These are phyloP conservation scores for Drosophila falleni DNA, from an alignment of 2,888 invertebrate species.

Conservation along the genomic window DNA sequence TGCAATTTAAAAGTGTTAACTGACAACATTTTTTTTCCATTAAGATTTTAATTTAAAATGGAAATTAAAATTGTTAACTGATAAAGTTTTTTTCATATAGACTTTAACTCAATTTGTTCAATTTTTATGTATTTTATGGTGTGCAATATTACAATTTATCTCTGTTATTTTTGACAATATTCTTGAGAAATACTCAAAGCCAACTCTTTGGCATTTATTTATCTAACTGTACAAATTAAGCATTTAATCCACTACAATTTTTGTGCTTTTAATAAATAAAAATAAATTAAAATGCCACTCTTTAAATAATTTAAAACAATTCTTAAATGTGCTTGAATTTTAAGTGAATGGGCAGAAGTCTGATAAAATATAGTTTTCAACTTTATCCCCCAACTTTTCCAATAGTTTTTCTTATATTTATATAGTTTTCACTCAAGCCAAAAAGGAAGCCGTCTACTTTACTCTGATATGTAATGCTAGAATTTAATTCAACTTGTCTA, in stretches of 20 bases:
- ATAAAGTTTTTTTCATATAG: background rate
- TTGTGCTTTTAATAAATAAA: background rate
- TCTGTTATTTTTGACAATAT: too few relatives aligned
- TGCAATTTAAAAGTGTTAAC: too few relatives aligned
- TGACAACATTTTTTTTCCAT: background rate
- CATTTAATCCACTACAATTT: too few relatives aligned
- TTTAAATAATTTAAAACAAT: too few relatives aligned
- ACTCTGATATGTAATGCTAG: background rate
- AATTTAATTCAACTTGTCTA: slow-evolving; percentile 7
- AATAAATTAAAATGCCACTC: background rate
- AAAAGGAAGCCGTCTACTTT: background rate
- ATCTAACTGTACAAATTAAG: too few relatives aligned
- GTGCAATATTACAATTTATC: too few relatives aligned
- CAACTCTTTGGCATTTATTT: too few relatives aligned
- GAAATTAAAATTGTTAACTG: background rate
- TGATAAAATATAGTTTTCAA: slow-evolving; percentile 3
- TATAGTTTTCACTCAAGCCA: background rate
- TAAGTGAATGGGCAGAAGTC: background rate
- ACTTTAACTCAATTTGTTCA: background rate
- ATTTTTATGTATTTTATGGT: background rate
- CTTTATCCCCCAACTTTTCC: slow-evolving; percentile 7
- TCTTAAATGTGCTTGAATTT: background rate
- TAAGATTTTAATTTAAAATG: background rate
- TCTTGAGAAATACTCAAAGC: too few relatives aligned
- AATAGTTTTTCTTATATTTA: background rate